These are phyloP conservation scores for Odontamblyopus rebecca DNA, from an alignment of 2,797 vertebrate genomes.

Conservation along the genomic window DNA sequence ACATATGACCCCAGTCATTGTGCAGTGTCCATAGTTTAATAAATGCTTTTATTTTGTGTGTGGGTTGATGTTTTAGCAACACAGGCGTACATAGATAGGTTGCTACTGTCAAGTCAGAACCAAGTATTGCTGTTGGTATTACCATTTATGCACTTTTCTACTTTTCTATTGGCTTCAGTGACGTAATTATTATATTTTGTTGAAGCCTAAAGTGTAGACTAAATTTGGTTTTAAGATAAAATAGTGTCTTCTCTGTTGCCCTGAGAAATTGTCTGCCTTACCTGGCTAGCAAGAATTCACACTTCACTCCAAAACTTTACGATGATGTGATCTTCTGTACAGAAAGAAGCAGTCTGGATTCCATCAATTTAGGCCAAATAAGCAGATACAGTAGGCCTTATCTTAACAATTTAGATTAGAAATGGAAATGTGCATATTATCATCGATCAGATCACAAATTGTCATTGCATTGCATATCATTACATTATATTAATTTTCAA, in stretches of 20 bases:
- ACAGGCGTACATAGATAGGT: neutral
- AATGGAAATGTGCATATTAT: neutral
- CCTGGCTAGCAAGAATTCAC: too few species aligned
- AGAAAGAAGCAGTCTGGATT: too few species aligned
- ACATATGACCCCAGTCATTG: constrained; percentile 62
- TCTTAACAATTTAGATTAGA: neutral
- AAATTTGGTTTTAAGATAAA: neutral
- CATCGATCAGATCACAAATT: neutral
- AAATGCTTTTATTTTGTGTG: constrained; percentile 87
- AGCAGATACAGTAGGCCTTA: neutral
- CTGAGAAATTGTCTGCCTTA: neutral
- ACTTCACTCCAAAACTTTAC: too few species aligned
- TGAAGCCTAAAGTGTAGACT: neutral
- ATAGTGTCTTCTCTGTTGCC: neutral
- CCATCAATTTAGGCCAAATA: neutral
- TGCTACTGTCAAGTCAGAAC: too few species aligned
- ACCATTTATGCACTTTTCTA: too few species aligned
- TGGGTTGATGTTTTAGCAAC: constrained; percentile 50
- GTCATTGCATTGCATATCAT: neutral
- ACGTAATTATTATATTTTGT: neutral
- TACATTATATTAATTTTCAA: too few species aligned
- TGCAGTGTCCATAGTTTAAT: constrained; percentile 83
- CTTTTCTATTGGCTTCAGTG: too few species aligned
- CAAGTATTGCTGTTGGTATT: too few species aligned
- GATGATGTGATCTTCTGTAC: too few species aligned